A percentile compares a stretch with the other conserved stretches of the same genome.
These are phyloP conservation scores for Myotis lucifugus DNA, from an alignment of 2,113 vertebrate species.

Conservation along the genomic window DNA sequence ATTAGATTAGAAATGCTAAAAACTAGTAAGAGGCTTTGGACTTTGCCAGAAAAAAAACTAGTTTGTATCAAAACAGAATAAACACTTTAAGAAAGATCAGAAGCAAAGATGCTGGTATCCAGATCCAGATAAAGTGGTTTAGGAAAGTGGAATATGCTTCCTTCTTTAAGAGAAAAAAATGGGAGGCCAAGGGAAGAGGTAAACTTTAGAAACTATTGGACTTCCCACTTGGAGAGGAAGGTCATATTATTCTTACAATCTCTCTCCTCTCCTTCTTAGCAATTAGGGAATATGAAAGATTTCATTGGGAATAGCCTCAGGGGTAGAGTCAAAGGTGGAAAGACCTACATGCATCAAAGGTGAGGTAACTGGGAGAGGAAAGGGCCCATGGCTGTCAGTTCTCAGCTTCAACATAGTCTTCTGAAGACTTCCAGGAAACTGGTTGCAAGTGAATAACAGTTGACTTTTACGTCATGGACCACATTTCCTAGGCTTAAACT, in stretches of 20 bases:
- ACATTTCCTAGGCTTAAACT: background rate
- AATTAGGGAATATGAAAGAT: slow-evolving; percentile 23
- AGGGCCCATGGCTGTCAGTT: background rate
- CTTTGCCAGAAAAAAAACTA: background rate
- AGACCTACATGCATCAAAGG: background rate
- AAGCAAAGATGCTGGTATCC: slow-evolving; percentile 17
- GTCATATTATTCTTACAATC: background rate
- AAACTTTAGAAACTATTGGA: slow-evolving; percentile 23
- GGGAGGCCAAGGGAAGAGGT: background rate
- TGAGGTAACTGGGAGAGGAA: background rate
- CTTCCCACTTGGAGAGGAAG: slow-evolving; percentile 1
- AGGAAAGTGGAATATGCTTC: background rate
- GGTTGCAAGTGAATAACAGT: background rate
- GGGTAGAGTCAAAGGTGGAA: background rate
- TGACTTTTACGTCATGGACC: background rate
- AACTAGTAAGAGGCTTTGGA: slow-evolving; percentile 15
- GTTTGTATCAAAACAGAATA: slow-evolving; percentile 47
- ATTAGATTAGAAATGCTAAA: slow-evolving; percentile 11
- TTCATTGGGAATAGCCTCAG: background rate
- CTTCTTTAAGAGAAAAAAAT: slow-evolving; percentile 32
- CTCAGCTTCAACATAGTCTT: background rate
- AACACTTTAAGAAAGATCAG: slow-evolving; percentile 33
- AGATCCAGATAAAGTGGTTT: slow-evolving; percentile 27
- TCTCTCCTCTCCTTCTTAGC: background rate
- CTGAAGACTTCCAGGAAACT: slow-evolving; percentile 27